Evolutionary conservation across 1,140 invertebrate genomes (phyloP).

Genomic region (Drosophila virilis): DNA sequence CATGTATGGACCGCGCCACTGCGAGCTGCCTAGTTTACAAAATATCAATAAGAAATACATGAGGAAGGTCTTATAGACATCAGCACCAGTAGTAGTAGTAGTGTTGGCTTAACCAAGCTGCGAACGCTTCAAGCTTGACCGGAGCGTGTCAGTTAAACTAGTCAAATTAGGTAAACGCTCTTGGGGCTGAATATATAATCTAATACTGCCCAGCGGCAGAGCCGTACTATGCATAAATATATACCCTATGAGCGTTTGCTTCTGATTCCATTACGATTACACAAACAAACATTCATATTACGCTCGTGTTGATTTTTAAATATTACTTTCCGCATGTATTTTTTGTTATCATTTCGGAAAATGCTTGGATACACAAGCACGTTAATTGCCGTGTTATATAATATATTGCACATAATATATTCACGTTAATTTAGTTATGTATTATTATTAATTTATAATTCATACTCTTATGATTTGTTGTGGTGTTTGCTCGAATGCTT

Average conservation of each 20-base stretch:
- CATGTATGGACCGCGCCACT: slow-evolving; percentile 86
- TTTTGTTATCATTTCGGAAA: slow-evolving; percentile 64
- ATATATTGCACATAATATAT: slow-evolving; percentile 50
- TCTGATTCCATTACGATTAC: slow-evolving; percentile 78
- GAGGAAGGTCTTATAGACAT: slow-evolving; percentile 83
- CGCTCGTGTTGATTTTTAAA: slow-evolving; percentile 76
- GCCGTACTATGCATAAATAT: slow-evolving; percentile 16
- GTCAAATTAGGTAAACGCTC: slow-evolving; percentile 65
- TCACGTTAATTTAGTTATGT: slow-evolving; percentile 50
- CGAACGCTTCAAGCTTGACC: slow-evolving; percentile 12
- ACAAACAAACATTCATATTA: slow-evolving; percentile 64
- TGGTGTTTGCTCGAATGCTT: slow-evolving; percentile 66
- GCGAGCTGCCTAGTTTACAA: slow-evolving; percentile 78
- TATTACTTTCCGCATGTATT: slow-evolving; percentile 81
- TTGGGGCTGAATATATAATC: not conserved
- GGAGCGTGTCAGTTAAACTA: slow-evolving; percentile 55
- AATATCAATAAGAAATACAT: slow-evolving; percentile 84
- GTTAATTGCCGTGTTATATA: slow-evolving; percentile 37
- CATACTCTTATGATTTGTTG: slow-evolving; percentile 58
- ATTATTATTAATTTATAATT: slow-evolving; percentile 39
- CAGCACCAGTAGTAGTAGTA: slow-evolving; percentile 68
- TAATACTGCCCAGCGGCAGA: slow-evolving; percentile 53
- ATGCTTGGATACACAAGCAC: slow-evolving; percentile 20
- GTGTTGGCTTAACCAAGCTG: slow-evolving; percentile 43
- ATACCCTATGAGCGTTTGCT: slow-evolving; percentile 36